Base-by-base conservation (phyloP, 2,797 vertebrate species). In the Manis javanica region DNA sequence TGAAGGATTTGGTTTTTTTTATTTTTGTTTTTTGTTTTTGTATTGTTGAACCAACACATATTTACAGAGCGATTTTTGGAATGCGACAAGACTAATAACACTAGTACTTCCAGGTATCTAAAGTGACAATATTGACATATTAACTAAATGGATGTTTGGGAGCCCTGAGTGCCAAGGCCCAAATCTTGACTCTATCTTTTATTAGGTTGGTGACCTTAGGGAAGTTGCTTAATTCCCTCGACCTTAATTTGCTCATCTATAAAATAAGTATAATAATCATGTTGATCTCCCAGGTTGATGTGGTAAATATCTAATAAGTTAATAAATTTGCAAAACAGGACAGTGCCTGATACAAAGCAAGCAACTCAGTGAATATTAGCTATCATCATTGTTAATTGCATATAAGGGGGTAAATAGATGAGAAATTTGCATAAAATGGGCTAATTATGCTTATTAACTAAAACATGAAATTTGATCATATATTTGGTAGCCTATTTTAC, bases 11-110 rank as follows among this genome's bases (percentile, higher is more conserved):
- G 42, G 10, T 46, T 46, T 46, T 46, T 46, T 46, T 46, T 11
- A 46, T 46, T 77, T 83, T 13, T 79, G 1, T n/a, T 83, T 68
- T 34, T 24, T n/a, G 37, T 31, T 63, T 92, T 68, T 49, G 7
- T 79, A 53, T 71, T 79, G 66, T 78, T 91, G 53, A 90, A 69
- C 0, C 23, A 93, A 64, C 34, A 78, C 15, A 59, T 79, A 78
- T 71, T 46, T 90, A 42, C 16, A 90, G 7, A 88, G 14, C 87
- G 18, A 74, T 69, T 91, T 90, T 94, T 96, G 64, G 46, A 69
- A 34, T 69, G 6, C 78, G 7, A 23, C 1, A 84, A 97, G 4
- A 2, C 9, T 57, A 81, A 46, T 5, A 87, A 13, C 3, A 87
- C 16, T 82, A 81, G 4, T 19, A 46, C 3, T 37, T 93, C 75